Percentiles rank a stretch among this genome's conserved stretches.
phyloP scores from a whole-genome alignment of 2,888 invertebrate species.

The Podotricha telesiphe region DNA sequence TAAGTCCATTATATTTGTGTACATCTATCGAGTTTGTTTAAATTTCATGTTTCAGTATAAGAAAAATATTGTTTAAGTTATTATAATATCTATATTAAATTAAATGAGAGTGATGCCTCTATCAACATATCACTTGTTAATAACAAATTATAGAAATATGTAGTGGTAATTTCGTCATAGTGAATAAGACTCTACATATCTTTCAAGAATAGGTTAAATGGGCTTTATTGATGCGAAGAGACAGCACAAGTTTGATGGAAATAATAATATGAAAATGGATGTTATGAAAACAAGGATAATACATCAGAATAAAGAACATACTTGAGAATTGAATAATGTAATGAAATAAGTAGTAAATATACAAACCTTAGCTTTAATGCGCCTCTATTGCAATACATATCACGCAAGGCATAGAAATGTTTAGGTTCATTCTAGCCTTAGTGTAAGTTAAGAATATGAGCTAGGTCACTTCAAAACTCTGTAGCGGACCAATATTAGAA shows the following conservation, averaged over 20 bases:
- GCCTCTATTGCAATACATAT: conserved; percentile 82
- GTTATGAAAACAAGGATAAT: not conserved
- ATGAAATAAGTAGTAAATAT: conserved; percentile 37
- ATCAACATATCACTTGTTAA: conserved; percentile 83
- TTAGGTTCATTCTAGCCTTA: conserved; percentile 78
- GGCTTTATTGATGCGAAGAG: conserved; percentile 21
- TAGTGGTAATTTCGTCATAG: conserved; percentile 78
- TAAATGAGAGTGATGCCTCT: conserved; percentile 74
- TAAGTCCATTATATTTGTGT: conserved; percentile 59
- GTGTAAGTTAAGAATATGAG: conserved; percentile 67
- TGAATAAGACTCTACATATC: conserved; percentile 73
- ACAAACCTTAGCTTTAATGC: conserved; percentile 70
- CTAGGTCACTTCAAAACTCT: conserved; percentile 80
- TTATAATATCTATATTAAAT: conserved; percentile 66
- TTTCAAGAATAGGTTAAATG: conserved; percentile 57
- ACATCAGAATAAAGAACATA: conserved; percentile 13
- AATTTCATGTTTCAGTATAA: conserved; percentile 60
- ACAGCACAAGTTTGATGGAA: conserved; percentile 19
- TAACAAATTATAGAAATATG: conserved; percentile 77
- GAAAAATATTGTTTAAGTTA: conserved; percentile 66
- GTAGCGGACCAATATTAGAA: conserved; percentile 84
- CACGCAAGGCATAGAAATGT: conserved; percentile 80
- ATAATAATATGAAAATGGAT: conserved; percentile 19
- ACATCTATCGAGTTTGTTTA: conserved; percentile 58
- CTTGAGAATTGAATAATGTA: conserved; percentile 30